Percentiles rank a stretch among this genome's conserved stretches.
These are phyloP conservation scores for Anoplophora glabripennis DNA, from an alignment of 1,140 invertebrate genomes.

Conservation along the genomic window DNA sequence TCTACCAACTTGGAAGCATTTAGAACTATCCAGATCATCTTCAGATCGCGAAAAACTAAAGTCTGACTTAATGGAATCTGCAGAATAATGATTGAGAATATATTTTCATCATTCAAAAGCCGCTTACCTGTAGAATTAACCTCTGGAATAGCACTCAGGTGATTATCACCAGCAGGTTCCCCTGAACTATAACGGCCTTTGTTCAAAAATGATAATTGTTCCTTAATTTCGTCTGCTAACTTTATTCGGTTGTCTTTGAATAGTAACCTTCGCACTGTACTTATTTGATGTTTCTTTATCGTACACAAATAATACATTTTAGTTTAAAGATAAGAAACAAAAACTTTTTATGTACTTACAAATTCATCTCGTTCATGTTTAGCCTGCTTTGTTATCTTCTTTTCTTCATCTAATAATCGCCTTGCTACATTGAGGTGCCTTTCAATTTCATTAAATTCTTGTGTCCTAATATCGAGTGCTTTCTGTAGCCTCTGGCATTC, in stretches of 20 bases:
- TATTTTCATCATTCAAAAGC: no score
- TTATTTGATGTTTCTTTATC: constrained; percentile 76
- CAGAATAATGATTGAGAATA: constrained; percentile 23
- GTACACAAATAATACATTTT: no score
- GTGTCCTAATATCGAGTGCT: constrained; percentile 33
- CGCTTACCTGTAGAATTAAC: constrained; percentile 43
- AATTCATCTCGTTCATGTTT: constrained; percentile 64
- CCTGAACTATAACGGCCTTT: constrained; percentile 39
- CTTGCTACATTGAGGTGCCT: constrained; percentile 74
- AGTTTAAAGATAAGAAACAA: no score
- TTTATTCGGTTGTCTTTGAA: constrained; percentile 64
- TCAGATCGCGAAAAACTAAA: constrained; percentile 83
- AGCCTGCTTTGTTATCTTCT: constrained; percentile 59
- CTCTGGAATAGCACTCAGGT: constrained; percentile 43
- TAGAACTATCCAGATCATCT: constrained; percentile 74
- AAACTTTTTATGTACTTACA: no score
- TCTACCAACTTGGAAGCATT: constrained; percentile 50
- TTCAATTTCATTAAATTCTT: constrained; percentile 57
- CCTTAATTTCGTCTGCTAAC: constrained; percentile 73
- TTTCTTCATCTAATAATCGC: constrained; percentile 74
- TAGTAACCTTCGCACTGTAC: constrained; percentile 68
- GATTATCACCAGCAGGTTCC: neutral
- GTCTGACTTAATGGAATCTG: constrained; percentile 71
- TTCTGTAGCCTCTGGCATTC: constrained; percentile 36
- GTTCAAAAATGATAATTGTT: constrained; percentile 73